Percentiles rank a stretch among this genome's conserved stretches.
These are phyloP conservation scores for Vombatus ursinus DNA, from an alignment of 2,113 vertebrate genomes.

Conservation along the genomic window DNA sequence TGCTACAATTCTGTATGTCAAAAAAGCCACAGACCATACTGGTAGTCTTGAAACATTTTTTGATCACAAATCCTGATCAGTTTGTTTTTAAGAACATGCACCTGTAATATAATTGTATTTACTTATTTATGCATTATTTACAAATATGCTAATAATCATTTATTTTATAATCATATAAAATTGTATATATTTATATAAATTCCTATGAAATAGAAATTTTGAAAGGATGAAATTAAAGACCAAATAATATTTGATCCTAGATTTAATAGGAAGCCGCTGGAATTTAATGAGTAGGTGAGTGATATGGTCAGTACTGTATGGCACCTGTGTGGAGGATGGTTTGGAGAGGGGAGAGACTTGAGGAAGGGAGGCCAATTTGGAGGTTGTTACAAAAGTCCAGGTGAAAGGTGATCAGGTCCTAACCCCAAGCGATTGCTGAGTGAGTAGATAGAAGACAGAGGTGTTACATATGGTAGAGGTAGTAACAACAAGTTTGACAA, in stretches of 20 bases:
- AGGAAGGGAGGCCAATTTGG: not conserved
- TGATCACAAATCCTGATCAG: not conserved
- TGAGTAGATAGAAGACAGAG: not conserved
- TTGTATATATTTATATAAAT: too few relatives aligned
- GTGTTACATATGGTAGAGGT: not conserved
- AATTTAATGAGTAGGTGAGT: not conserved
- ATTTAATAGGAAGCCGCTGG: not conserved
- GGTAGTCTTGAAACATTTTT: not conserved
- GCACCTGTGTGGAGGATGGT: not conserved
- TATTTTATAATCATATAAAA: too few relatives aligned
- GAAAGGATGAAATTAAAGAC: not conserved
- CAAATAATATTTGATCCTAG: not conserved
- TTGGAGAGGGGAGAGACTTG: not conserved
- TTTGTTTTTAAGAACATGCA: not conserved
- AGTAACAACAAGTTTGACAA: not conserved
- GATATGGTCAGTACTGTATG: not conserved
- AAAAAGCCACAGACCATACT: not conserved
- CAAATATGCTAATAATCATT: not conserved
- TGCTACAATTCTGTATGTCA: not conserved
- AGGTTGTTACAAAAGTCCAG: not conserved
- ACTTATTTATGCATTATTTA: not conserved
- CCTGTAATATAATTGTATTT: not conserved
- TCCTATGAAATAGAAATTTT: not conserved
- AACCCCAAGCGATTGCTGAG: not conserved
- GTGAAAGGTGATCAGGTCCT: not conserved